Conservation (phyloP, 2,888 invertebrate genomes). For the Ceratothoa steindachneri region DNA sequence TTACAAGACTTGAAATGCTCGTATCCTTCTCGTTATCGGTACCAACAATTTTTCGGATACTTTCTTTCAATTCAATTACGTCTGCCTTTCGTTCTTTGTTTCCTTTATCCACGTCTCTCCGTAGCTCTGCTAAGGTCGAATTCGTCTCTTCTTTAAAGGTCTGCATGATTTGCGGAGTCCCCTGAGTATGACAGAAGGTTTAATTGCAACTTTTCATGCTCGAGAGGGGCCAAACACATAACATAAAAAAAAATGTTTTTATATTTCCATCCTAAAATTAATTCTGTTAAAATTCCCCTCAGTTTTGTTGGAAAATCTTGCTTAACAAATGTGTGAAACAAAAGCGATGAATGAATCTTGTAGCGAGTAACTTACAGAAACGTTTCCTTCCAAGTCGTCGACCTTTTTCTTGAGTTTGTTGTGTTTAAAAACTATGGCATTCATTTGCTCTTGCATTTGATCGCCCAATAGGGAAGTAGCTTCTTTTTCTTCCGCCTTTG, state of each 20-base stretch:
- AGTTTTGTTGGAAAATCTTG: too few species aligned
- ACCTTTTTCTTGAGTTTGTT: slow-evolving; percentile 48
- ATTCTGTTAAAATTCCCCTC: too few species aligned
- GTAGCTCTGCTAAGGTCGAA: slow-evolving; percentile 23
- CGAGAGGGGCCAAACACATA: too few species aligned
- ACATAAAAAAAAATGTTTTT: too few species aligned
- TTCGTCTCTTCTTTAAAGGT: slow-evolving; percentile 36
- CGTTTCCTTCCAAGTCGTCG: slow-evolving; percentile 46
- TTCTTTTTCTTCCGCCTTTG: slow-evolving; percentile 33
- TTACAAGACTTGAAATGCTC: slow-evolving; percentile 36
- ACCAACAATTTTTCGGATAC: slow-evolving; percentile 30
- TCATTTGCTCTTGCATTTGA: slow-evolving; percentile 47
- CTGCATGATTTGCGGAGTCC: slow-evolving; percentile 32
- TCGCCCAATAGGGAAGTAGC: slow-evolving; percentile 46
- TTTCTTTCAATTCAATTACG: slow-evolving; percentile 25
- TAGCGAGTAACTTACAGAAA: slow-evolving; percentile 17
- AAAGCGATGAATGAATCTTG: too few species aligned
- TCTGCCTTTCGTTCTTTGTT: slow-evolving; percentile 35
- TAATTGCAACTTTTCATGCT: too few species aligned
- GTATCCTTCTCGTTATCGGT: slow-evolving; percentile 13
- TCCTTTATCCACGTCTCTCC: slow-evolving; percentile 36
- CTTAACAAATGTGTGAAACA: too few species aligned
- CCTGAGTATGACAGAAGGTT: too few species aligned
- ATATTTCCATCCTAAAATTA: too few species aligned
- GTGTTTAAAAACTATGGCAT: slow-evolving; percentile 48